Conservation (phyloP, 2,113 vertebrate species). For the Bathybates hornii region DNA sequence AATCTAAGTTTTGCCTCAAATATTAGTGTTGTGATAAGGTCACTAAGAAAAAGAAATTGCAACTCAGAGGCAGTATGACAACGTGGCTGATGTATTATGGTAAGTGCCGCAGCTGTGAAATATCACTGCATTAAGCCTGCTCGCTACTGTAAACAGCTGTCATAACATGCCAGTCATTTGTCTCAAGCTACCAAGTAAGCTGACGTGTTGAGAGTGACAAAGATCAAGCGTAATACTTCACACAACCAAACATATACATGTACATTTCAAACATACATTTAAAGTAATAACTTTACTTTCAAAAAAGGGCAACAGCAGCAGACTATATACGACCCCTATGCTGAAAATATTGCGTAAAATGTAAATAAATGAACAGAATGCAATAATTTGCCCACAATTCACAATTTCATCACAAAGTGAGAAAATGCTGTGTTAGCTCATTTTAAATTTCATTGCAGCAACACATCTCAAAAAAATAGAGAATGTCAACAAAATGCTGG, state of each 20-base stretch:
- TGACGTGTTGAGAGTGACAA: not conserved
- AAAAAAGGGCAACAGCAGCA: not conserved
- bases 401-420: not conserved
- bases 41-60: not conserved
- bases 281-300: not conserved
- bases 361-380: not conserved
- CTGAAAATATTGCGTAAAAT: not conserved
- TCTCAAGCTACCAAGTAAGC: not conserved
- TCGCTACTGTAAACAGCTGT: not conserved
- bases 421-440: accelerated
- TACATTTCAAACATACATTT: not conserved
- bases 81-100: not conserved
- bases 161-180: not conserved
- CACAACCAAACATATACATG: not conserved
- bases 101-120: not conserved
- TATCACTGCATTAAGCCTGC: not conserved
- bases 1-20: not conserved
- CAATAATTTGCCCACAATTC: not conserved
- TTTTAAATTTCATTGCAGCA: accelerated
- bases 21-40: not conserved
- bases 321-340: not conserved
- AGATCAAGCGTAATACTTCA: not conserved
- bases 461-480: not conserved
- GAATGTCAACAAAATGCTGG: not conserved
- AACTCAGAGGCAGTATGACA: not conserved